Conservation (phyloP, 2,888 invertebrate species). For the Synanthedon andrenaeformis region DNA sequence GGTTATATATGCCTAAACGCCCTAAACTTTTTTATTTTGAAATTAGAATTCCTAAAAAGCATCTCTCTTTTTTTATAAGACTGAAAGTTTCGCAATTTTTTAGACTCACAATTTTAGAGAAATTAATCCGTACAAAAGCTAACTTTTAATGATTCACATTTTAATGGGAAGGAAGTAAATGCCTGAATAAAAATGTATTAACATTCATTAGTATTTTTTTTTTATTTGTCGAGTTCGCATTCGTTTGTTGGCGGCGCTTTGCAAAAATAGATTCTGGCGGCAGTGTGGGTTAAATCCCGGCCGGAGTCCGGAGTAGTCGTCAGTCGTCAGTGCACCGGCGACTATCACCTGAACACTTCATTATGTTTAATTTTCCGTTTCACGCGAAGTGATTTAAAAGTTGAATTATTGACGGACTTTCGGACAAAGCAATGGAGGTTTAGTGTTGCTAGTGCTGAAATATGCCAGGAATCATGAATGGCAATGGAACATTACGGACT, state of each 20-base stretch:
- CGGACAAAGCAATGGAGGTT: background rate
- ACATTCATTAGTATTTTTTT: constrained; percentile 19
- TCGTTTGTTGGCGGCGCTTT: constrained; percentile 57
- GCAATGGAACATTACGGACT: constrained; percentile 70
- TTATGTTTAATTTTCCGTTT: constrained; percentile 14
- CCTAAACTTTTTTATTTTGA: no score
- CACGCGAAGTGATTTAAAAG: background rate
- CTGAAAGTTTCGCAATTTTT: no score
- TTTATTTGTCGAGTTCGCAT: constrained; percentile 52
- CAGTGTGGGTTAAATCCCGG: constrained; percentile 54
- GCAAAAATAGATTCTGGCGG: constrained; percentile 70
- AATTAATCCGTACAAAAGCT: no score
- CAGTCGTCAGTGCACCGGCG: constrained; percentile 50
- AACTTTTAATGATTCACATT: background rate
- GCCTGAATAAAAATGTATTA: background rate
- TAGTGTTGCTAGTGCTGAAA: constrained; percentile 19
- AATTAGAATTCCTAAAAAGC: no score
- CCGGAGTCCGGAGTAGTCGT: constrained; percentile 38
- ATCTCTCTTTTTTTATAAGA: no score
- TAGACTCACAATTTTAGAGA: no score
- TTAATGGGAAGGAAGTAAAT: background rate
- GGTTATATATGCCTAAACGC: no score
- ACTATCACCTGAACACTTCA: constrained; percentile 40
- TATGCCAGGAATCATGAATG: constrained; percentile 41
- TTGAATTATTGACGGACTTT: background rate